These are phyloP conservation scores for Linurgus olivaceus DNA, from an alignment of 2,797 vertebrate species.

Conservation along the genomic window DNA sequence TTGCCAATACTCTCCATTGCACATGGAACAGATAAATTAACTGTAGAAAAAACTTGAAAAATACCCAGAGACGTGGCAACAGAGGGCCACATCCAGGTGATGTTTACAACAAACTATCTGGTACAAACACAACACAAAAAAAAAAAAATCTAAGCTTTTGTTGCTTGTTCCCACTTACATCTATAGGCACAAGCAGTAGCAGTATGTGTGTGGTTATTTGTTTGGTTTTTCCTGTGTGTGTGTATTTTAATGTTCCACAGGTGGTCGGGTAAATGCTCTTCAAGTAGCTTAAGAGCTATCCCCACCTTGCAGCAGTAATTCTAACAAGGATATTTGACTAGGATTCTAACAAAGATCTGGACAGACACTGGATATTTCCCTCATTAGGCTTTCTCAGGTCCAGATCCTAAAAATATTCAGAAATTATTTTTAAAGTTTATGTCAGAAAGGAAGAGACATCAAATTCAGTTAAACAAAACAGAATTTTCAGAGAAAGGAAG, in stretches of 20 bases:
- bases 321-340: not conserved
- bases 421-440: not conserved
- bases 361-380: not conserved
- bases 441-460: not conserved
- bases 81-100: not conserved
- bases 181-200: not conserved
- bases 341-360: not conserved
- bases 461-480: not conserved
- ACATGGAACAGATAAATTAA: not conserved
- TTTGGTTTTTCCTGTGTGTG: rapidly evolving
- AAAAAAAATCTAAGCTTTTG: not conserved
- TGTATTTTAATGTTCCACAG: not conserved
- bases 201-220: rapidly evolving
- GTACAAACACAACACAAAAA: not conserved
- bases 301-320: not conserved
- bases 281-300: not conserved
- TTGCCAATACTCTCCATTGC: not conserved
- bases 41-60: not conserved
- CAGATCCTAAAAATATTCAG: not conserved
- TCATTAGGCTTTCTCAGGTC: not conserved
- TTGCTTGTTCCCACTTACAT: not conserved
- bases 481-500: not conserved
- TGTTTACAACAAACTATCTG: not conserved
- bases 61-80: not conserved
- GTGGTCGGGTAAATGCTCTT: not conserved